Percentiles rank a stretch among this genome's conserved stretches.
Conservation (phyloP, 1,140 invertebrate genomes). For the Pseudoatta argentina region DNA sequence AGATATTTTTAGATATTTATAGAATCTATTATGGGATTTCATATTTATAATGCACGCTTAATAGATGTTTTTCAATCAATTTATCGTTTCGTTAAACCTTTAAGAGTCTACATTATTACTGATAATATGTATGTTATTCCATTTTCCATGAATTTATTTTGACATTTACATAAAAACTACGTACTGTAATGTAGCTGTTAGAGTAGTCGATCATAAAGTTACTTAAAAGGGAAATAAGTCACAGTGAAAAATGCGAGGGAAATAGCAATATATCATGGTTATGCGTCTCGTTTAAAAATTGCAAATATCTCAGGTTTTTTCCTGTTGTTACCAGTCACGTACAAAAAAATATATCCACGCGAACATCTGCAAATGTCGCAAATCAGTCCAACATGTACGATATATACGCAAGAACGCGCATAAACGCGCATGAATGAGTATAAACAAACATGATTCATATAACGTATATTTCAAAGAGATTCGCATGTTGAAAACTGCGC, state of each 20-base stretch:
- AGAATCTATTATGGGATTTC: not conserved
- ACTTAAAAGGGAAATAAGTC: not conserved
- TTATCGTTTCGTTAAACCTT: not conserved
- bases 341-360: not conserved
- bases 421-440: slow-evolving; percentile 26
- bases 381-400: not conserved
- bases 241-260: not conserved
- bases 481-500: slow-evolving; percentile 13
- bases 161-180: not conserved
- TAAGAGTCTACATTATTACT: not conserved
- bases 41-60: not conserved
- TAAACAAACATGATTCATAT: slow-evolving; percentile 53
- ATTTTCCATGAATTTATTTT: not conserved
- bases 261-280: not conserved
- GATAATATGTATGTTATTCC: no score
- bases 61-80: not conserved
- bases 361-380: slow-evolving; percentile 20
- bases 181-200: not conserved
- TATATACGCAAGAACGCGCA: not conserved
- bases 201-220: not conserved
- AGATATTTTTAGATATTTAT: not conserved
- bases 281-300: not conserved
- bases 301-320: not conserved
- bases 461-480: slow-evolving; percentile 40
- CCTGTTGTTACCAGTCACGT: not conserved